Conservation (phyloP, 1,140 invertebrate genomes). For the Theocolax elegans region DNA sequence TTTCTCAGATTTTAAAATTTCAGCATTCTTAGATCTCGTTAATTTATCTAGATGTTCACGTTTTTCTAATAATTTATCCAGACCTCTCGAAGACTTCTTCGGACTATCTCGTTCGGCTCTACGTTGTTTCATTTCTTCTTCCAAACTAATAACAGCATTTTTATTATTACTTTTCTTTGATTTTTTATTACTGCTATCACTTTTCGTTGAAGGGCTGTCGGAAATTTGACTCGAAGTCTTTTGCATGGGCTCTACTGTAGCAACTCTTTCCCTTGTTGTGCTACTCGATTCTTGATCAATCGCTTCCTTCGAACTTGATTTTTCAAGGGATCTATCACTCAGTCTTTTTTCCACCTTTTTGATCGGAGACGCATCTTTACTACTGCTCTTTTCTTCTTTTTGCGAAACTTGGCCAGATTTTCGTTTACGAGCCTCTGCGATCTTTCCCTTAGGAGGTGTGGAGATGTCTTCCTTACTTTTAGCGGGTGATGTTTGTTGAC, state of each 20-base stretch:
- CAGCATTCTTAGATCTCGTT: conserved; percentile 53
- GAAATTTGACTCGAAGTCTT: neutral
- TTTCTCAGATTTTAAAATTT: neutral
- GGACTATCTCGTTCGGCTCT: conserved; percentile 66
- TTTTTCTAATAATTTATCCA: conserved; percentile 68
- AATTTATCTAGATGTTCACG: conserved; percentile 64
- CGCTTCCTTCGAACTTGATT: conserved; percentile 39
- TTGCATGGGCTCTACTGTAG: conserved; percentile 27
- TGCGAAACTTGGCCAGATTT: conserved; percentile 68
- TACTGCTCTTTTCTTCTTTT: conserved; percentile 69
- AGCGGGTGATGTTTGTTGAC: conserved; percentile 46
- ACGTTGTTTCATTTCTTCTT: conserved; percentile 71
- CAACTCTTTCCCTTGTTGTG: conserved; percentile 10
- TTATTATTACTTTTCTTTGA: conserved; percentile 45
- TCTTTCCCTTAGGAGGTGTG: conserved; percentile 47
- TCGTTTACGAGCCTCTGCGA: conserved; percentile 67
- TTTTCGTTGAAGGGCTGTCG: conserved; percentile 21
- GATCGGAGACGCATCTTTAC: conserved; percentile 73
- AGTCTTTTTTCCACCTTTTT: conserved; percentile 78
- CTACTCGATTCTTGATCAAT: conserved; percentile 1
- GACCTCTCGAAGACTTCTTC: conserved; percentile 64
- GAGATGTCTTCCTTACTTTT: conserved; percentile 53
- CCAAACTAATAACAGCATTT: conserved; percentile 59
- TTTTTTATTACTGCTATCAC: conserved; percentile 53
- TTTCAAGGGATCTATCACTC: conserved; percentile 56